A percentile compares a stretch with the other conserved stretches of the same genome.
phyloP scores from a whole-genome alignment of 2,113 vertebrate species.

The Campylomormyrus numenius region DNA sequence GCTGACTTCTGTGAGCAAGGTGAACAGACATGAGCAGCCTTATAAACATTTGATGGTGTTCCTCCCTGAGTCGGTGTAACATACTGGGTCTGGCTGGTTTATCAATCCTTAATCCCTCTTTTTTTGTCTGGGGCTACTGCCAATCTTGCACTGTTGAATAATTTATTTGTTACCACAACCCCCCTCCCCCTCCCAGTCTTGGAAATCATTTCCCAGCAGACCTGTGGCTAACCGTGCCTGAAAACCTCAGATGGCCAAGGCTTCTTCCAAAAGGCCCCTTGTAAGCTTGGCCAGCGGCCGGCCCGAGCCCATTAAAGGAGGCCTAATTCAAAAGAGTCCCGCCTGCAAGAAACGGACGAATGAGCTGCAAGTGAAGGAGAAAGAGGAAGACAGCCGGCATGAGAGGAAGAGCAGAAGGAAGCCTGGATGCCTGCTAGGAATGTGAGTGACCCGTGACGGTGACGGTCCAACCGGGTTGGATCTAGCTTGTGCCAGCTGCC shows the following conservation, averaged over 20 bases:
- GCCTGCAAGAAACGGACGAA: background rate
- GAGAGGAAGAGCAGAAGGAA: conserved; percentile 1
- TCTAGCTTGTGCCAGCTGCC: background rate
- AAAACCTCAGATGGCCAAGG: background rate
- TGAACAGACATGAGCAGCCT: background rate
- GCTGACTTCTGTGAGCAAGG: background rate
- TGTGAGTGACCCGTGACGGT: background rate
- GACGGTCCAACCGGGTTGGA: background rate
- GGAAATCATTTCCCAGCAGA: conserved; percentile 13
- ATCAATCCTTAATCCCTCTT: conserved; percentile 2
- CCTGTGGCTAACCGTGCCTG: background rate
- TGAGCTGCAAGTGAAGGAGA: background rate
- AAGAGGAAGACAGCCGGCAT: background rate
- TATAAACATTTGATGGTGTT: background rate
- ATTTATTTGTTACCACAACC: background rate
- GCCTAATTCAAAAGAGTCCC: background rate
- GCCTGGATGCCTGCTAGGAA: background rate
- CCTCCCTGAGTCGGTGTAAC: background rate
- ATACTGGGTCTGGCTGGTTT: background rate
- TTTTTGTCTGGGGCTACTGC: conserved; percentile 5
- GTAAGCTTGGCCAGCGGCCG: background rate
- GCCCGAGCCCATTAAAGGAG: background rate
- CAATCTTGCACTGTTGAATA: background rate
- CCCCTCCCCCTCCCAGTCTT: background rate
- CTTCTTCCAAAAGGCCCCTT: background rate